Conservation (phyloP, 2,888 invertebrate species). For the Mechanitis mazaeus region DNA sequence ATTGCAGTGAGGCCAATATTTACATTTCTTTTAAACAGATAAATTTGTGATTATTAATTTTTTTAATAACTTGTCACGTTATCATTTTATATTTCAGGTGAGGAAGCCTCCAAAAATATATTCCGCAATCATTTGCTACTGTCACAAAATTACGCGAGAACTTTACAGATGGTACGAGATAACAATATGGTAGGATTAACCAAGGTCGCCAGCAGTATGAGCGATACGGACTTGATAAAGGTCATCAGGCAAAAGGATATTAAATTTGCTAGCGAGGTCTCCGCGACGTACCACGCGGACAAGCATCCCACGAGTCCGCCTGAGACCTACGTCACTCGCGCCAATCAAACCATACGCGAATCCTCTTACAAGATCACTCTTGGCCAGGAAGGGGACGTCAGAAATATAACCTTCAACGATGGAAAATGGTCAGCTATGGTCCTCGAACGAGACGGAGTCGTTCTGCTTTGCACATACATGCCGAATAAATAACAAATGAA, state of each 20-base stretch:
- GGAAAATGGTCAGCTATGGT: conserved; percentile 19
- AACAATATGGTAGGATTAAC: conserved; percentile 29
- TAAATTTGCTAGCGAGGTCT: conserved; percentile 27
- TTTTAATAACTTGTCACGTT: not conserved
- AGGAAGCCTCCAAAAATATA: conserved; percentile 21
- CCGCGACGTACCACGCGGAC: conserved; percentile 30
- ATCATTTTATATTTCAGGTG: conserved; percentile 21
- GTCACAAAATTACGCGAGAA: conserved; percentile 21
- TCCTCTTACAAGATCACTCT: conserved; percentile 12
- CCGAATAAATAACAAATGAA: conserved; percentile 8
- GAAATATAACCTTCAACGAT: conserved; percentile 22
- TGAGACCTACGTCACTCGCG: conserved; percentile 25
- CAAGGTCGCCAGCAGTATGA: conserved; percentile 15
- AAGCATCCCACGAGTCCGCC: conserved; percentile 31
- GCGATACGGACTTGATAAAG: conserved; percentile 21
- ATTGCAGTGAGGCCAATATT: not conserved
- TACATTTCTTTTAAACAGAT: not conserved
- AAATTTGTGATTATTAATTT: not conserved
- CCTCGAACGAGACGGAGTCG: conserved; percentile 30
- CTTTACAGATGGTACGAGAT: conserved; percentile 18
- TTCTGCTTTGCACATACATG: conserved; percentile 28
- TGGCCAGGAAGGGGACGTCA: conserved; percentile 30
- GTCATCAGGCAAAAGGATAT: conserved; percentile 19
- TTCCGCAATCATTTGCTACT: conserved; percentile 21
- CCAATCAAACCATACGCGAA: conserved; percentile 27